Conservation (phyloP, 2,888 invertebrate genomes). For the Watsonalla binaria region DNA sequence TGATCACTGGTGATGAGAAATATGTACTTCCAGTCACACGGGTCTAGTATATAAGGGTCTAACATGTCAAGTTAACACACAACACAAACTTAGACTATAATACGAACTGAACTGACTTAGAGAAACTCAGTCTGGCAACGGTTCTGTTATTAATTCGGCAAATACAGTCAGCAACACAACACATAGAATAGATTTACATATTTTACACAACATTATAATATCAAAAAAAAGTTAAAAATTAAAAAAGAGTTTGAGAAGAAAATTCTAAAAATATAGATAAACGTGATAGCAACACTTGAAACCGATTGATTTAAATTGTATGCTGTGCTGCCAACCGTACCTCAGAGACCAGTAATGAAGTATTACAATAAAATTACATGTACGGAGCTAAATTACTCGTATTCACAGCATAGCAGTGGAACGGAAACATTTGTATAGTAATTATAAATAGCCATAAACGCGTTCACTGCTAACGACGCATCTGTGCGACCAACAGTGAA, state of each 20-base stretch:
- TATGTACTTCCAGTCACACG: too few relatives aligned
- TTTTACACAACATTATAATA: too few relatives aligned
- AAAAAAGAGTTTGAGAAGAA: not conserved
- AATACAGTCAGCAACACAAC: slow-evolving; percentile 6
- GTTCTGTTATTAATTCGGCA: slow-evolving; percentile 18
- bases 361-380: slow-evolving; percentile 20
- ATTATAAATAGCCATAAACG: slow-evolving; percentile 46
- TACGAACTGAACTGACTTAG: slow-evolving; percentile 29
- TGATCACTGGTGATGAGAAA: too few relatives aligned
- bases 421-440: slow-evolving; percentile 56
- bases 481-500: too few relatives aligned
- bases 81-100: slow-evolving; percentile 32
- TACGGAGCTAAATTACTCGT: slow-evolving; percentile 52
- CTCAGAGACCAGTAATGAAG: not conserved
- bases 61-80: slow-evolving; percentile 21
- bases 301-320: too few relatives aligned
- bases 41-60: too few relatives aligned
- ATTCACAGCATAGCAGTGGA: slow-evolving; percentile 75
- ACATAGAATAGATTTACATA: too few relatives aligned
- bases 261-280: not conserved
- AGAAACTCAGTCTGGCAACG: slow-evolving; percentile 52
- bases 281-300: not conserved
- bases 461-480: too few relatives aligned
- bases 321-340: slow-evolving; percentile 7
- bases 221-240: too few relatives aligned